Evolutionary conservation across 1,140 invertebrate genomes (phyloP).

Genomic region (Maconellicoccus hirsutus): DNA sequence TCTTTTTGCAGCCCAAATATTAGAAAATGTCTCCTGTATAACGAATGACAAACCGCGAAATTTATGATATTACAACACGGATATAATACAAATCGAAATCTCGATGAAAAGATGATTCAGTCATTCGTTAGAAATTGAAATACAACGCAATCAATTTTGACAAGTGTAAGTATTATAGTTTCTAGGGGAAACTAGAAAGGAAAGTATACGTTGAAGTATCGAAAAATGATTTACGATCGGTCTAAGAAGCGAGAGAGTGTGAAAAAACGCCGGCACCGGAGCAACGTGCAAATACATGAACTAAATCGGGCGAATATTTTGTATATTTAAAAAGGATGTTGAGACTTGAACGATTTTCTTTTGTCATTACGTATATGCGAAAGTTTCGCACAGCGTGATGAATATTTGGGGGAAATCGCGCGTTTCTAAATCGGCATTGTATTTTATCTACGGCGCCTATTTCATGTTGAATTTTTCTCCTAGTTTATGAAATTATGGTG

Average conservation of each 20-base stretch:
- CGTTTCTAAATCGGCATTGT: not conserved
- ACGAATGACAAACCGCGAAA: not conserved
- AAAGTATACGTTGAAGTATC: not conserved
- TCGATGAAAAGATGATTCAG: constrained; percentile 4
- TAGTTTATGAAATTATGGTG: too few relatives aligned
- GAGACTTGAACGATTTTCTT: not conserved
- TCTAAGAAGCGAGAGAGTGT: not conserved
- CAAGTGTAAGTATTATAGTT: not conserved
- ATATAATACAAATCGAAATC: not conserved
- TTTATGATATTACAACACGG: not conserved
- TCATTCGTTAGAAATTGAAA: not conserved
- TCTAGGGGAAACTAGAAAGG: not conserved
- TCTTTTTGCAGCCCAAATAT: too few relatives aligned
- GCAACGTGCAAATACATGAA: not conserved
- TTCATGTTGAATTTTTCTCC: not conserved
- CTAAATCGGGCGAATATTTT: not conserved
- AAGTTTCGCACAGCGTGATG: not conserved
- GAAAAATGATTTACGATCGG: not conserved
- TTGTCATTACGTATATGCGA: not conserved
- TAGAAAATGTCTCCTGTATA: not conserved
- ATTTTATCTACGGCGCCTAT: not conserved
- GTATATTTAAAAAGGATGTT: not conserved
- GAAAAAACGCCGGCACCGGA: not conserved
- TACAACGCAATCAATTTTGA: not conserved
- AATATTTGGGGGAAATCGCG: not conserved